phyloP scores from a whole-genome alignment of 2,888 invertebrate genomes.

The Hipparchia sbordonii region DNA sequence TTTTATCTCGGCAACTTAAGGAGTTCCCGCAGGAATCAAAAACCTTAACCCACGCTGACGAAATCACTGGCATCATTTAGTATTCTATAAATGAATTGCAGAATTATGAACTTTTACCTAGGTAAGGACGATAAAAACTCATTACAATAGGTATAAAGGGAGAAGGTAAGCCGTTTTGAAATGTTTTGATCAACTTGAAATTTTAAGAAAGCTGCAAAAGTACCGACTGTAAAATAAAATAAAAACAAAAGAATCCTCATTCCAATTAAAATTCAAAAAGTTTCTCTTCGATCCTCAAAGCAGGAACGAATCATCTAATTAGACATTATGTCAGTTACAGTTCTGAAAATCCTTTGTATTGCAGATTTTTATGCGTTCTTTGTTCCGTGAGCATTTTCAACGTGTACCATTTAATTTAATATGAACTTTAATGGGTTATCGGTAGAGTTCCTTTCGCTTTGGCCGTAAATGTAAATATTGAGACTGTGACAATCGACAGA shows the following conservation, averaged over 20 bases:
- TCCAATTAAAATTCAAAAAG: conserved; percentile 35
- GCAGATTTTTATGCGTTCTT: conserved; percentile 76
- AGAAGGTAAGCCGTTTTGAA: too few relatives aligned
- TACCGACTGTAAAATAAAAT: not conserved
- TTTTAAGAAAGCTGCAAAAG: not conserved
- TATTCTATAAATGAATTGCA: too few relatives aligned
- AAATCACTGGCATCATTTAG: too few relatives aligned
- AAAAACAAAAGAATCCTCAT: conserved; percentile 8
- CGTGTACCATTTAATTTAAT: conserved; percentile 41
- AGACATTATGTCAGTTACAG: conserved; percentile 76
- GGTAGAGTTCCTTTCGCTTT: conserved; percentile 51
- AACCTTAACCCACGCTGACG: too few relatives aligned
- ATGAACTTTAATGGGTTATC: conserved; percentile 46
- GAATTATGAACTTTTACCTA: too few relatives aligned
- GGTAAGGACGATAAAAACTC: too few relatives aligned
- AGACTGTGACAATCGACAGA: conserved; percentile 71
- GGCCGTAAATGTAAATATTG: conserved; percentile 56
- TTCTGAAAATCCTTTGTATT: conserved; percentile 78
- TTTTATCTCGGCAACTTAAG: too few relatives aligned
- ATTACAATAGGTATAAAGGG: too few relatives aligned
- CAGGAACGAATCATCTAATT: conserved; percentile 73
- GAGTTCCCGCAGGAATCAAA: too few relatives aligned
- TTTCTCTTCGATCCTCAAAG: conserved; percentile 47
- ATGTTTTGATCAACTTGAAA: too few relatives aligned
- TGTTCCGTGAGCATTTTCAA: conserved; percentile 68